A percentile compares a stretch with the other conserved stretches of the same genome.
phyloP scores from a whole-genome alignment of 2,113 vertebrate genomes.

The Triplophysa rosa region DNA sequence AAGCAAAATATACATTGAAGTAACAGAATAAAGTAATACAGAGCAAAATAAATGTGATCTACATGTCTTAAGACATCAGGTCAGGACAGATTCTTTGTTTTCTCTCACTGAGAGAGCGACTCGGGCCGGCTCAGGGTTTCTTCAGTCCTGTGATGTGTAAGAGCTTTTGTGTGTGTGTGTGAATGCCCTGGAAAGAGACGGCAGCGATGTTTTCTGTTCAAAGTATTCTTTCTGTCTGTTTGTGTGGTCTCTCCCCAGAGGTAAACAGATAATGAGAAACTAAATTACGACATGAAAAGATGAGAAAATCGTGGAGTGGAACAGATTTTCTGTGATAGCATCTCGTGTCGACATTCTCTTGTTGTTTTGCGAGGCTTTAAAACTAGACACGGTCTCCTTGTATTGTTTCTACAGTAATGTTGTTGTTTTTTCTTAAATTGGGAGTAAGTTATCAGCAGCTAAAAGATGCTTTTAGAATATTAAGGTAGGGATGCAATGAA shows the following conservation, averaged over 20 bases:
- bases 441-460: too few species aligned
- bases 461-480: background rate
- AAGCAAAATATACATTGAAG: too few species aligned
- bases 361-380: background rate
- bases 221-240: background rate
- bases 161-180: slow-evolving; percentile 7
- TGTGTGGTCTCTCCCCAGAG: background rate
- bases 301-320: background rate
- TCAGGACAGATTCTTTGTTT: too few species aligned
- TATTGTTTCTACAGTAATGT: background rate
- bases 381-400: too few species aligned
- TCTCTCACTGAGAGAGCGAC: too few species aligned
- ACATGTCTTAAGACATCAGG: too few species aligned
- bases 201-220: slow-evolving; percentile 3
- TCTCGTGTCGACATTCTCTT: background rate
- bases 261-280: slow-evolving; percentile 15
- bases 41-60: too few species aligned
- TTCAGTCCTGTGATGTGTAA: background rate
- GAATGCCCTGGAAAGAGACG: background rate
- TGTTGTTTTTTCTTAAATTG: too few species aligned
- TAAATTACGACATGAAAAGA: background rate
- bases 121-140: too few species aligned
- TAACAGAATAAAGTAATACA: too few species aligned
- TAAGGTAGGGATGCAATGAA: background rate
- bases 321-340: slow-evolving; percentile 3